A percentile compares a stretch with the other conserved stretches of the same genome.
These are phyloP conservation scores for Scolopax rusticola DNA, from an alignment of 2,797 vertebrate genomes.

Conservation along the genomic window DNA sequence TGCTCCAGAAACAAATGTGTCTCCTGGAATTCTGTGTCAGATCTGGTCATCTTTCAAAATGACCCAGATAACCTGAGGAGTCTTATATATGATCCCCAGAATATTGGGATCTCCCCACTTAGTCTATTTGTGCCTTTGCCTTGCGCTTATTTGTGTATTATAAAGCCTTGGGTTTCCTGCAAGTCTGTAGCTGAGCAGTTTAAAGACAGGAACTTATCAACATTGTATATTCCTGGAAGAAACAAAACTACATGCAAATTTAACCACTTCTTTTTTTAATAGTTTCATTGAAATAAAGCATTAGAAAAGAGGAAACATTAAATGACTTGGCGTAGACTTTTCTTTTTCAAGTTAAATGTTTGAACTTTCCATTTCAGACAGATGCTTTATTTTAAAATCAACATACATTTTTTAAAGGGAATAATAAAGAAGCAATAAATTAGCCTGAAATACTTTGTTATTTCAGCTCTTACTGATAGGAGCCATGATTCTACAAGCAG, in stretches of 20 bases:
- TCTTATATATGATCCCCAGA: not conserved
- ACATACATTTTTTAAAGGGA: slow-evolving; percentile 21
- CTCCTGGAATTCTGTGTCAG: not conserved
- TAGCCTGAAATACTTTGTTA: not conserved
- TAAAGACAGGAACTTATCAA: not conserved
- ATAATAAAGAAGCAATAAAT: slow-evolving; percentile 37
- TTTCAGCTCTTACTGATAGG: not conserved
- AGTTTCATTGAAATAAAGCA: not conserved
- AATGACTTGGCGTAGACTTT: not conserved
- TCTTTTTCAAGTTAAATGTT: slow-evolving; percentile 35
- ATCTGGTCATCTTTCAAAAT: not conserved
- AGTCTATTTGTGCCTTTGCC: not conserved
- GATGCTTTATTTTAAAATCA: slow-evolving; percentile 25
- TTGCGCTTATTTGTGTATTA: not conserved
- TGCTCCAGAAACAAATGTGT: not conserved
- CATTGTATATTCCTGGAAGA: not conserved
- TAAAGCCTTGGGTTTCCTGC: not conserved
- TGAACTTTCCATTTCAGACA: slow-evolving; percentile 34
- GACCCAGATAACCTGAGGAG: no score
- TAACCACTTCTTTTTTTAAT: not conserved
- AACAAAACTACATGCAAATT: not conserved
- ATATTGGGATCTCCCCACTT: not conserved
- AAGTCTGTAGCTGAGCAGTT: not conserved
- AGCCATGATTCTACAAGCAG: not conserved
- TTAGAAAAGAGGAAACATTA: not conserved